Percentiles rank a stretch among this genome's conserved stretches.
phyloP scores from a whole-genome alignment of 2,888 invertebrate species.

The Vandiemenella viatica region DNA sequence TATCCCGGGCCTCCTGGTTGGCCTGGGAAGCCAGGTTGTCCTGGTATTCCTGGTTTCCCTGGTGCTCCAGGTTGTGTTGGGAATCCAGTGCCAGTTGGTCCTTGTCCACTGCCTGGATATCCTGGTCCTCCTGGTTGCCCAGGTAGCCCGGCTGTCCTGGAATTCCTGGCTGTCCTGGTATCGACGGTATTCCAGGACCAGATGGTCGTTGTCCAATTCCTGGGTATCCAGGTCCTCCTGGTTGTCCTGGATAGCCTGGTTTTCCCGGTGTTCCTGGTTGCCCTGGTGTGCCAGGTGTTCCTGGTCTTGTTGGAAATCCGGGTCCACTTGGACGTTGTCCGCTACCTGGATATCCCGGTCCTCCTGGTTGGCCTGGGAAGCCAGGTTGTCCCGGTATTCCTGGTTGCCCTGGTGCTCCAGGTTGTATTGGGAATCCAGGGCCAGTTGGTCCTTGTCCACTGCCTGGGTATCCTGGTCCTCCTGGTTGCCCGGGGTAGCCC shows the following conservation, averaged over 20 bases:
- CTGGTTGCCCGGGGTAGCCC: no score
- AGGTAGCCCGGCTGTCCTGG: no score
- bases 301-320: constrained; percentile 13
- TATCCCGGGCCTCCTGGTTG: constrained; percentile 13
- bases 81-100: not conserved
- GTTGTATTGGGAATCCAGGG: no score
- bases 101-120: constrained; percentile 15
- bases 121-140: constrained; percentile 22
- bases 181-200: no score
- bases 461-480: no score
- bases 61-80: constrained; percentile 19
- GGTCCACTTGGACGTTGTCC: constrained; percentile 20
- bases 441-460: no score
- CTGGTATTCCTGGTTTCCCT: constrained; percentile 23
- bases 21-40: constrained; percentile 17
- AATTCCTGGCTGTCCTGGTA: no score
- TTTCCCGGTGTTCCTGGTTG: constrained; percentile 6
- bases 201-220: no score
- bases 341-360: constrained; percentile 16
- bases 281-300: constrained; percentile 11
- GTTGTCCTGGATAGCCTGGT: constrained; percentile 15
- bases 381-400: no score
- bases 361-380: no score
- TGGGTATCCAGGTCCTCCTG: constrained; percentile 21
- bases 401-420: no score